Base-by-base conservation (phyloP, 1,140 invertebrate genomes). In the Eriocheir sinensis region DNA sequence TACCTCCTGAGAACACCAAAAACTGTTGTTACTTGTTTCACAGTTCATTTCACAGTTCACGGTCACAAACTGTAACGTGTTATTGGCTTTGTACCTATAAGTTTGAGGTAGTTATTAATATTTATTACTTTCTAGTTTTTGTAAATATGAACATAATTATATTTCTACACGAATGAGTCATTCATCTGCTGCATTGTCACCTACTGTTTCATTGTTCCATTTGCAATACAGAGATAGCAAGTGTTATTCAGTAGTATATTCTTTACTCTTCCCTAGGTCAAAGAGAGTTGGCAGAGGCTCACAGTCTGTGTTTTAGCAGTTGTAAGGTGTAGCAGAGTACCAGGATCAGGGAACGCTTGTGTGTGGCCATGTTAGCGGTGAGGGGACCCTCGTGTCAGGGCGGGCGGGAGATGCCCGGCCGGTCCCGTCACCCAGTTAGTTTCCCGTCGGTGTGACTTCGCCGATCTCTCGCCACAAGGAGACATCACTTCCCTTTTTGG, bases 201-300 rank as follows among this genome's bases (percentile, higher is more conserved):
- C 21, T 53, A 53, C 21, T 2, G 48, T 72, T 72, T 72, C 60
- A 12, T 72, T 72, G 27, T 72, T n/a, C 27, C 60, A 72, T n/a
- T n/a, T 72, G 60, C 60, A 72, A 1, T 72, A 6, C 60, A 72
- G 2, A n/a, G n/a, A n/a, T 2, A 72, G 21, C 27, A 8, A 72
- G n/a, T n/a, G 60, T 72, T n/a, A 72, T 72, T 72, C 60, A 72
- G 60, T 72, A n/a, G 27, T 72, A 72, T 72, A 72, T n/a, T 72
- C 0, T 72, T 21, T 72, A n/a, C n/a, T n/a, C n/a, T 12, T 72
- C 21, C 27, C 60, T 72, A 4, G 60, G 60, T n/a, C 6, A 27
- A n/a, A 72, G 48, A 53, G 21, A 72, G 60, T 72, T 72, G 60
- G 60, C 60, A n/a, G 60, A 72, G 60, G 27, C 60, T 72, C 60